These are phyloP conservation scores for Anolis apletophallus DNA, from an alignment of 2,797 vertebrate genomes.

Conservation along the genomic window DNA sequence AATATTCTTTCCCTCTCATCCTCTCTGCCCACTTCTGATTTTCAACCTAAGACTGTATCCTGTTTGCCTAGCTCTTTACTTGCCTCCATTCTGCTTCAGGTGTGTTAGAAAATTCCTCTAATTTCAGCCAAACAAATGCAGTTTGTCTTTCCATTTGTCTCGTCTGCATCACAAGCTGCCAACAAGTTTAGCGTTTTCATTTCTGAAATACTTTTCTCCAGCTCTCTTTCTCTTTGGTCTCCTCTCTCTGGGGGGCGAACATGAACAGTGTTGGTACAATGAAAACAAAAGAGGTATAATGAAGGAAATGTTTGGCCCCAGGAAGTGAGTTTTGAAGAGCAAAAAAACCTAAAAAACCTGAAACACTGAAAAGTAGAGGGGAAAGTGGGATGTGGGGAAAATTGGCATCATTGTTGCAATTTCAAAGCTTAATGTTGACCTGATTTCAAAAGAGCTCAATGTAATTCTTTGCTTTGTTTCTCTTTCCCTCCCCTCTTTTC, in stretches of 20 bases:
- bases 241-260: not conserved
- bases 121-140: not conserved
- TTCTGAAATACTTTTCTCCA: not conserved
- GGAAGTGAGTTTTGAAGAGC: slow-evolving; percentile 57
- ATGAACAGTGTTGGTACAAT: not conserved
- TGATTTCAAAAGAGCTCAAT: slow-evolving; percentile 74
- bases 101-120: not conserved
- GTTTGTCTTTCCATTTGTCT: not conserved
- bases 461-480: slow-evolving; percentile 66
- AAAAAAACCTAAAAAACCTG: not conserved
- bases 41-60: not conserved
- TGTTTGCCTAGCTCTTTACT: not conserved
- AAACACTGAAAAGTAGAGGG: slow-evolving; percentile 68
- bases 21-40: not conserved
- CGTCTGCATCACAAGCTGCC: not conserved
- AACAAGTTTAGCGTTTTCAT: not conserved
- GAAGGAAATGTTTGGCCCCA: slow-evolving; percentile 34
- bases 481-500: slow-evolving; percentile 36
- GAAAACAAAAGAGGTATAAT: not conserved
- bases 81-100: not conserved
- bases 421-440: slow-evolving; percentile 77
- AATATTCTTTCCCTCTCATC: not conserved
- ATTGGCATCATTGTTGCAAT: slow-evolving; percentile 64
- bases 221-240: not conserved
- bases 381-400: slow-evolving; percentile 58